A percentile compares a stretch with the other conserved stretches of the same genome.
Evolutionary conservation across 2,113 vertebrate species (phyloP).

Genomic region (Oreochromis aureus): DNA sequence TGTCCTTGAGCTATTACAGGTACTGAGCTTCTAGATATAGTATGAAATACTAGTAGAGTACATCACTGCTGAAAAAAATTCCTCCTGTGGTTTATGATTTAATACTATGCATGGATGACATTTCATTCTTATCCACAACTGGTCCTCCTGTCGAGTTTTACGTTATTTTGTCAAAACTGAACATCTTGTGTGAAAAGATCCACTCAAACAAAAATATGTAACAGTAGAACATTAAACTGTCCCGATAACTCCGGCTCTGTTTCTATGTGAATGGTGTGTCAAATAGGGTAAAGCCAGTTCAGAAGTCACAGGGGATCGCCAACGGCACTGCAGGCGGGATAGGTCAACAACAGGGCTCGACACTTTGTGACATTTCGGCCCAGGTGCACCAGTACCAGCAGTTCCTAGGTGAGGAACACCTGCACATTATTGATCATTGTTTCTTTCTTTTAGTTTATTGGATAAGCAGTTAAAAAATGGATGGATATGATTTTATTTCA

Average conservation of each 20-base stretch:
- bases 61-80: background rate
- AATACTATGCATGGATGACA: background rate
- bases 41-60: background rate
- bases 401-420: constrained; percentile 79
- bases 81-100: background rate
- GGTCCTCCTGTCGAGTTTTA: background rate
- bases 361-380: constrained; percentile 82
- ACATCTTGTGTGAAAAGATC: background rate
- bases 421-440: background rate
- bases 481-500: background rate
- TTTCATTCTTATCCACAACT: background rate
- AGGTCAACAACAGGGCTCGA: constrained; percentile 73
- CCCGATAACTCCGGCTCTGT: background rate
- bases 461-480: background rate
- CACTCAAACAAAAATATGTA: background rate
- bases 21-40: background rate
- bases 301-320: constrained; percentile 84
- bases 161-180: background rate
- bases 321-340: constrained; percentile 77
- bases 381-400: constrained; percentile 93
- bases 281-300: constrained; percentile 81
- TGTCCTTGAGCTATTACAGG: background rate
- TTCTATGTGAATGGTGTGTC: background rate
- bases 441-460: background rate
- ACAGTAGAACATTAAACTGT: background rate